Base-by-base conservation (phyloP, 2,113 vertebrate species). In the Gavia stellata region DNA sequence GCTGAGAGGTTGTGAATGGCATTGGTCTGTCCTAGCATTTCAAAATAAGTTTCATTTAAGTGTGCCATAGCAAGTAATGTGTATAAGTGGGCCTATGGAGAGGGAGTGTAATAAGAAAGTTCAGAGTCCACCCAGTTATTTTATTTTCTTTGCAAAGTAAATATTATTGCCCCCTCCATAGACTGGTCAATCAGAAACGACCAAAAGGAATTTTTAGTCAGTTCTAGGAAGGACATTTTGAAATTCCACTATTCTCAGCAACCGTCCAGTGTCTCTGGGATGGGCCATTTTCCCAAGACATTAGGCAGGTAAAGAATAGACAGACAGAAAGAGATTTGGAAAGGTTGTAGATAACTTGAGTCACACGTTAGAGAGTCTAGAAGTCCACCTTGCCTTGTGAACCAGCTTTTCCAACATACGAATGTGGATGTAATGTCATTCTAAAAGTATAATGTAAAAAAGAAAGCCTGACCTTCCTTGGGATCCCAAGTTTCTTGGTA, bases 241-340 rank as follows among this genome's bases (percentile, higher is more conserved):
- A 31, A 81, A 84, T 85, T 45, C 25, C 85, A 6, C 25, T 53
- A 0, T 73, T 90, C 28, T 83, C 72, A 86, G 29, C 62, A 85
- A 8, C 58, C 1, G 0, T 23, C 17, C 0, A 0, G 4, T 36
- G 20, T 67, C 24, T 45, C 31, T 50, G 29, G 29, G 33, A 24
- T 71, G 38, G 36, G 1, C 6, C 3, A 2, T 68, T 77, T 88
- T 77, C 49, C 31, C 63, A 58, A 56, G 68, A 14, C 0, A 0
- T 71, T 72, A 66, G 49, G 28, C 28, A 75, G 25, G n/a, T 49
- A 42, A 79, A 13, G 25, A 87, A 63, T 3, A 66, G 75, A 52
- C 3, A 6, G 13, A 24, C 36, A 82, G 65, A 79, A 68, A 25
- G 12, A 49, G 14, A 8, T 56, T 72, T 87, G 53, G 49, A 65